Evolutionary conservation across 2,797 vertebrate species (phyloP).

Genomic region (Hafferia zeledoni): DNA sequence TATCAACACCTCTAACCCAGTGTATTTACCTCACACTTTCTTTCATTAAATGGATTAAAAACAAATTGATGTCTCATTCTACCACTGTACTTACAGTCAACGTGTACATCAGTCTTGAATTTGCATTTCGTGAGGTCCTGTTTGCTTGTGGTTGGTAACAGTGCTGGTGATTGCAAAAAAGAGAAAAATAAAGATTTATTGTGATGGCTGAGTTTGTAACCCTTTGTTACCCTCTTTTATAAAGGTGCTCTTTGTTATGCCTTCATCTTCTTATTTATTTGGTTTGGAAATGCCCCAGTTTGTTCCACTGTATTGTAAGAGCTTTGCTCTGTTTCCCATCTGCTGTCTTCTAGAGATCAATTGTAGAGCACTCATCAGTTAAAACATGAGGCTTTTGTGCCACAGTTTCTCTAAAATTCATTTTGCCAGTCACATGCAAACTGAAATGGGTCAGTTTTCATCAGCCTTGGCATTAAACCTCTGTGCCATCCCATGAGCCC

Average conservation of each 20-base stretch:
- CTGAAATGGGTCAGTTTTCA: constrained; percentile 38
- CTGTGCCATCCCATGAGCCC: neutral
- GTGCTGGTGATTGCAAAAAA: neutral
- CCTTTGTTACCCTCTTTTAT: constrained; percentile 44
- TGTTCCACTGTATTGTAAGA: neutral
- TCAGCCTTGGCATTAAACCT: neutral
- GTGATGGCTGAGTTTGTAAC: neutral
- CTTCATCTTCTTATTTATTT: neutral
- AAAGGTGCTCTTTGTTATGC: neutral
- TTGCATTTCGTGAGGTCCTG: neutral
- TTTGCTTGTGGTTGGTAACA: neutral
- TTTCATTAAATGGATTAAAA: neutral
- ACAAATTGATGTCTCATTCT: neutral
- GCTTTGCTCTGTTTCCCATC: constrained; percentile 46
- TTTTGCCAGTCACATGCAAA: neutral
- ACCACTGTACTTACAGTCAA: neutral
- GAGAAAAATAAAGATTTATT: constrained; percentile 1
- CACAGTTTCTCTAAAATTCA: constrained; percentile 19
- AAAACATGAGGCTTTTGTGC: neutral
- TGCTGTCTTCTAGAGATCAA: constrained; percentile 48
- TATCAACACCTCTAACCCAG: neutral
- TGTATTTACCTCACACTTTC: neutral
- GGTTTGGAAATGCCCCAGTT: constrained; percentile 26
- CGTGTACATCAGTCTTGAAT: neutral
- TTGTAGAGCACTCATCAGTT: constrained; percentile 3